These are phyloP conservation scores for Gavialis gangeticus DNA, from an alignment of 2,113 vertebrate species.

Conservation along the genomic window DNA sequence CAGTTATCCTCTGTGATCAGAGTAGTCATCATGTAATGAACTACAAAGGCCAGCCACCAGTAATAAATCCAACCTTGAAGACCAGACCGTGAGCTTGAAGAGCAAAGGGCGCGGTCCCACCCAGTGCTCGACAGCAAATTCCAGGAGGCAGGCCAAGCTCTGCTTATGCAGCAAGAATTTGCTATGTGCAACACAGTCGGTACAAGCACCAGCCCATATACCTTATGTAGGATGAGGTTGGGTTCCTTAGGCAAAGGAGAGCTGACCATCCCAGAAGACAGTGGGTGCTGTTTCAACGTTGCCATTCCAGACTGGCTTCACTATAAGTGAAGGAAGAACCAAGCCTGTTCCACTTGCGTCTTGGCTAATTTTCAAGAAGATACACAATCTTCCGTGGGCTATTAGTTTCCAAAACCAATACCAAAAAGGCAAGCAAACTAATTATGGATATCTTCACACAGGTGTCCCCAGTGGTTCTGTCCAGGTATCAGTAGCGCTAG, in stretches of 20 bases:
- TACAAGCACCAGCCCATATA: neutral
- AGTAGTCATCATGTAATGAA: constrained; percentile 72
- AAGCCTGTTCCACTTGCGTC: neutral
- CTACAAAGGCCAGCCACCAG: constrained; percentile 66
- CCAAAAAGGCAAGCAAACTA: neutral
- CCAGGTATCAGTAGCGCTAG: no score
- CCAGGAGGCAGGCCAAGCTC: neutral
- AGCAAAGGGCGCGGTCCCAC: constrained; percentile 31
- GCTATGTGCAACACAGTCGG: constrained; percentile 4
- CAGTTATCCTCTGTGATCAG: constrained; percentile 78
- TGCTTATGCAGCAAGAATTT: accelerated
- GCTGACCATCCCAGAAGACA: accelerated
- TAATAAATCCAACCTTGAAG: constrained; percentile 44
- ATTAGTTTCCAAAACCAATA: neutral
- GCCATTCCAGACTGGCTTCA: neutral
- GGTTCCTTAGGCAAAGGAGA: neutral
- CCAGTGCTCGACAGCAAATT: constrained; percentile 30
- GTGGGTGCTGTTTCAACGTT: neutral
- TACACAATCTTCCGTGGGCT: neutral
- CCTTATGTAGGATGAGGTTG: accelerated
- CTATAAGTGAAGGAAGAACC: neutral
- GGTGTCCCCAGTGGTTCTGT: neutral
- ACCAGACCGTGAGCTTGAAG: neutral
- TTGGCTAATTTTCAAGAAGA: neutral
- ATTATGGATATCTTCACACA: neutral